These are phyloP conservation scores for Pocillopora grandis DNA, from an alignment of 92 coral and sea anemone species.

Conservation along the genomic window DNA sequence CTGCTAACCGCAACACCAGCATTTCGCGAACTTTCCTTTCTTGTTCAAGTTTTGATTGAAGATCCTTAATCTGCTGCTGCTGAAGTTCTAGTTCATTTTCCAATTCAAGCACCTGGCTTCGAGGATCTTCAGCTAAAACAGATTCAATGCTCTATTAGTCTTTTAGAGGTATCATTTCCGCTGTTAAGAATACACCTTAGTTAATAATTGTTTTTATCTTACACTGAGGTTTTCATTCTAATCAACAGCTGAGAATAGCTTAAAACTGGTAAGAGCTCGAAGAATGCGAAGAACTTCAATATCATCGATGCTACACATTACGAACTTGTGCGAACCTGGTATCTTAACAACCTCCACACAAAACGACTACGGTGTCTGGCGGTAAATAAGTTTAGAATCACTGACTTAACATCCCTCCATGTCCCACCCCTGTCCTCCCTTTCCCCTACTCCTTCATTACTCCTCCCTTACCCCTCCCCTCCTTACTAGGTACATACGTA, in stretches of 20 bases:
- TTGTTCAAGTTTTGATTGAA: slow-evolving; percentile 69
- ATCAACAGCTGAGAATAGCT: slow-evolving; percentile 44
- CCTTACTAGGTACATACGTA: not conserved
- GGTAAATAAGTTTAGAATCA: too few relatives aligned
- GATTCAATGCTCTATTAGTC: not conserved
- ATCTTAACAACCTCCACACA: slow-evolving; percentile 12
- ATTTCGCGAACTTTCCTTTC: slow-evolving; percentile 83
- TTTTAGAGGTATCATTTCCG: not conserved
- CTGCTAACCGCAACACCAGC: slow-evolving; percentile 74
- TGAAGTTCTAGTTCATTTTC: slow-evolving; percentile 89
- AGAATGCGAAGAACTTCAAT: slow-evolving; percentile 76
- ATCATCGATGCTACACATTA: slow-evolving; percentile 97
- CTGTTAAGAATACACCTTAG: not conserved
- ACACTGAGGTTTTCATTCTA: not conserved
- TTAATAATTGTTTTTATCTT: too few relatives aligned
- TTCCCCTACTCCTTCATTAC: not conserved
- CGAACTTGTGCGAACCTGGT: slow-evolving; percentile 76
- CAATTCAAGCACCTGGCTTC: slow-evolving; percentile 68
- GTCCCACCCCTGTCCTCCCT: not conserved
- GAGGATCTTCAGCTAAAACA: slow-evolving; percentile 45
- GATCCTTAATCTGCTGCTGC: slow-evolving; percentile 82
- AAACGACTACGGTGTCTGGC: too few relatives aligned
- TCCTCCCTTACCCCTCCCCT: not conserved
- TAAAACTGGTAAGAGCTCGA: slow-evolving; percentile 72
- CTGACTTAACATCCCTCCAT: too few relatives aligned